Evolutionary conservation across 2,888 invertebrate genomes (phyloP), one percentile per base, ranked within the genome.

Genomic region (Coleophora deauratella): DNA sequence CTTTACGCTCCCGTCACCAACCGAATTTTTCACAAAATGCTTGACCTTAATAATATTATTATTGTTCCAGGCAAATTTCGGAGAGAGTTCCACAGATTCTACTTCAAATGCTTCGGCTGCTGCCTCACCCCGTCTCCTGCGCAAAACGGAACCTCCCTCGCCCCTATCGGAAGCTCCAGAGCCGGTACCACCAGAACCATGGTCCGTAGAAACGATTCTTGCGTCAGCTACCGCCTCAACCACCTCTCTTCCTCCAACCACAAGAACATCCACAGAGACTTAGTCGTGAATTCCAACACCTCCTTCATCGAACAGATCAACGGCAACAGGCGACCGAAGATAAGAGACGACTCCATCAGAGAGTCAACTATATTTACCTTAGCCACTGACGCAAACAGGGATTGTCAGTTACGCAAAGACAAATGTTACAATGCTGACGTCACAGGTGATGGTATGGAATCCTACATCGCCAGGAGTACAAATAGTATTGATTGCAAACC

Each of bases 11-110:
- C 3, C 3, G 21, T 21, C 6, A 6, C 6, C 3, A 3, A 21
- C 3, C 6, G 6, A 21, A 21, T 21, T 3, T 21, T 21, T n/a
- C 6, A 4, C 21, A 21, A 21, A 4, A n/a, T n/a, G n/a, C n/a
- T n/a, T n/a, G n/a, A n/a, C 21, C 3, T 21, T 6, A 38, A 38
- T n/a, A 11, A 1, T 9, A 33, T 57, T 34, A 57, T 48, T 21
- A 54, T 73, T 81, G 79, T 88, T 88, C 8, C 88, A 92, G 92
- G 91, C 44, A 92, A 92, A 81, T 92, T 91, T 68, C 89, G 91
- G 8, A 87, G 90, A 49, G 92, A 92, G 63, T 92, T 92, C 68
- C 88, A 88, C 53, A 88, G 90, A 51, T 90, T 91, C 1, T 89
- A 91, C 70, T 90, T 89, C 68, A 89, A 89, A 59, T 91, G 90